These are phyloP conservation scores for Capitulum mitella DNA, from an alignment of 2,888 invertebrate genomes.

Conservation along the genomic window DNA sequence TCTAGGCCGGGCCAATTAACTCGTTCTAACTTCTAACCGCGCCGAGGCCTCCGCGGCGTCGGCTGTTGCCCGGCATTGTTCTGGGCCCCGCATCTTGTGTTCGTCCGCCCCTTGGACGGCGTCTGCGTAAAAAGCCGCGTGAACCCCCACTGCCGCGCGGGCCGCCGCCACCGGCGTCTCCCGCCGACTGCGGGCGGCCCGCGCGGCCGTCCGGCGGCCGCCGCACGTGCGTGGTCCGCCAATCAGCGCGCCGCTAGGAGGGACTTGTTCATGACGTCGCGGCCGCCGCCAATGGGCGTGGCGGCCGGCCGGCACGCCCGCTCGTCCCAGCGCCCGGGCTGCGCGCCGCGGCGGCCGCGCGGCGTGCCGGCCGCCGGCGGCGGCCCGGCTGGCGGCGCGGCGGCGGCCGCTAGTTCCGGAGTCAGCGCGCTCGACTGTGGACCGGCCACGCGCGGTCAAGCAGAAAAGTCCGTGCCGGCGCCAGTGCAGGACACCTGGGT, in stretches of 20 bases:
- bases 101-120: neutral
- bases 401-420: neutral
- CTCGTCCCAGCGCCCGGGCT: slow-evolving; percentile 8
- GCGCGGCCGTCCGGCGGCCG: neutral
- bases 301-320: neutral
- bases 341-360: slow-evolving; percentile 5
- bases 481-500: neutral
- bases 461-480: neutral
- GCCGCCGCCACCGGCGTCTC: neutral
- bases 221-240: neutral
- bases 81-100: neutral
- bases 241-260: neutral
- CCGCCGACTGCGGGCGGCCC: neutral
- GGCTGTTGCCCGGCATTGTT: neutral
- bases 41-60: neutral
- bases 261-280: neutral
- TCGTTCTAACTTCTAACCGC: neutral
- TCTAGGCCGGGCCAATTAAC: neutral
- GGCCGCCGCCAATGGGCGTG: neutral
- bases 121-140: no score
- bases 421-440: neutral
- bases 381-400: neutral
- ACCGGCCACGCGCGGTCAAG: neutral
- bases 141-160: neutral
- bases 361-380: slow-evolving; percentile 1